Percentiles rank a stretch among this genome's conserved stretches.
Conservation (phyloP, 2,888 invertebrate genomes). For the Caenorhabditis virilis region DNA sequence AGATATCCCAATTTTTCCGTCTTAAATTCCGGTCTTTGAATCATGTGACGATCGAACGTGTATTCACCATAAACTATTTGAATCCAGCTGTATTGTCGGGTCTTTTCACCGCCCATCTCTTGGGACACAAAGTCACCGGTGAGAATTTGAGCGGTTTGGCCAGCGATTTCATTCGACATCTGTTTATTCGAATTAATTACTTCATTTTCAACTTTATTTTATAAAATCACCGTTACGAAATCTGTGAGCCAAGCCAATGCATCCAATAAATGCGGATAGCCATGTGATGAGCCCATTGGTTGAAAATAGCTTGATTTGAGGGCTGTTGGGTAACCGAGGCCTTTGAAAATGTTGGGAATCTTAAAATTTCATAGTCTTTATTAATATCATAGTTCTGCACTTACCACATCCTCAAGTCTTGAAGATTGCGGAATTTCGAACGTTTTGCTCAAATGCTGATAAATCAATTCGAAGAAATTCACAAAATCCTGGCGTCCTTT, state of each 20-base stretch:
- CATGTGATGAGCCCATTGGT: slow-evolving; percentile 16
- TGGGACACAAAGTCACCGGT: slow-evolving; percentile 18
- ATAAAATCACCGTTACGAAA: slow-evolving; percentile 6
- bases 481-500: slow-evolving; percentile 10
- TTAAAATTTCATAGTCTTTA: not conserved
- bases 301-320: slow-evolving; percentile 22
- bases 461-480: slow-evolving; percentile 13
- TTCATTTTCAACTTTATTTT: slow-evolving; percentile 1
- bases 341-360: slow-evolving; percentile 13
- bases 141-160: too few relatives aligned
- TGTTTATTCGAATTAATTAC: slow-evolving; percentile 5
- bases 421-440: slow-evolving; percentile 12
- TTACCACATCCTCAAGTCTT: slow-evolving; percentile 15
- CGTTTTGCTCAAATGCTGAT: slow-evolving; percentile 24
- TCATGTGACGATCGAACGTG: slow-evolving; percentile 9
- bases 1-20: slow-evolving; percentile 2
- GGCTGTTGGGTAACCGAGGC: slow-evolving; percentile 11
- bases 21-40: slow-evolving; percentile 2
- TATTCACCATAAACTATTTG: slow-evolving; percentile 4
- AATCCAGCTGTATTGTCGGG: slow-evolving; percentile 7
- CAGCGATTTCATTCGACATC: too few relatives aligned
- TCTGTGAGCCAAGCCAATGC: slow-evolving; percentile 24
- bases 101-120: slow-evolving; percentile 3
- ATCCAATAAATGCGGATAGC: slow-evolving; percentile 26
- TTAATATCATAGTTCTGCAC: not conserved